phyloP scores from a whole-genome alignment of 2,888 invertebrate species.

The Hyposoter dolosus region DNA sequence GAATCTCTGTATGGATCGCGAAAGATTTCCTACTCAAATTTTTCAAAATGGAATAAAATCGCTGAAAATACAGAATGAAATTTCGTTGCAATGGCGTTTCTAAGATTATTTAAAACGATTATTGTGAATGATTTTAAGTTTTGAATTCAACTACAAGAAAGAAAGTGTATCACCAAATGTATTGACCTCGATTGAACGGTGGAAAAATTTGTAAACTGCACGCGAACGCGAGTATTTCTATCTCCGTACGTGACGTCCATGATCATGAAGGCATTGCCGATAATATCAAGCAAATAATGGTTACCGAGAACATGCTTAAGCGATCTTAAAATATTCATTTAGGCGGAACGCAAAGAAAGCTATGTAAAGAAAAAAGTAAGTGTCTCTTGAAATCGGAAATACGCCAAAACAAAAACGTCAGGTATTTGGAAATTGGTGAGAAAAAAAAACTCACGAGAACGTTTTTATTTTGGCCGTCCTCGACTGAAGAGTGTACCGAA shows the following conservation, averaged over 20 bases:
- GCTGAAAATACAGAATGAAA: not conserved
- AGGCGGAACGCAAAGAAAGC: not conserved
- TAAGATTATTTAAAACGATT: not conserved
- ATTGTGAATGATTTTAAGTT: not conserved
- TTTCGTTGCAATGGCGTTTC: not conserved
- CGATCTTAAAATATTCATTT: not conserved
- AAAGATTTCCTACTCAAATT: not conserved
- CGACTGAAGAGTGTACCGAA: not conserved
- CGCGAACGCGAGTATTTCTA: not conserved
- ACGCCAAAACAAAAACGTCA: not conserved
- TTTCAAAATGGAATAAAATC: not conserved
- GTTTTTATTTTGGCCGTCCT: not conserved
- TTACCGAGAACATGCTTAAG: not conserved
- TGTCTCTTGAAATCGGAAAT: not conserved
- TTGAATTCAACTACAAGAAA: not conserved
- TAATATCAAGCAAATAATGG: not conserved
- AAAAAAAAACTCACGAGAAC: not conserved
- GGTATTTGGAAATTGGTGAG: not conserved
- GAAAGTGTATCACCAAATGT: not conserved
- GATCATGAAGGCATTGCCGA: constrained; percentile 1
- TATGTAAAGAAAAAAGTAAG: not conserved
- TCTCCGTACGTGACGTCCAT: constrained; percentile 2
- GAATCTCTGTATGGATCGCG: too few relatives aligned
- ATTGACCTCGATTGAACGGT: not conserved
- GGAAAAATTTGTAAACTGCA: not conserved